Conservation (phyloP, 2,888 invertebrate species). For the Cosmopolites sordidus region DNA sequence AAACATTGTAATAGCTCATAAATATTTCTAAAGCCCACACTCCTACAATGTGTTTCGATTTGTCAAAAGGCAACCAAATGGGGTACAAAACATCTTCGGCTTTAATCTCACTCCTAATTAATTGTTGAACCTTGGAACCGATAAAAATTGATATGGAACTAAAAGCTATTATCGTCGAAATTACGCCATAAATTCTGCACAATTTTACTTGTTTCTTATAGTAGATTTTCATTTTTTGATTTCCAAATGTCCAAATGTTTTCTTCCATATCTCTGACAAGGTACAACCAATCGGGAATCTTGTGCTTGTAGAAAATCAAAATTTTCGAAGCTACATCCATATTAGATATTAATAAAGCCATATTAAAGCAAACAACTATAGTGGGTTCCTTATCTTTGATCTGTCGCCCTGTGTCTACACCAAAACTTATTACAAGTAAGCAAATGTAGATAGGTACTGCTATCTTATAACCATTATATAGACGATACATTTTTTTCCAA, state of each 20-base stretch:
- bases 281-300: background rate
- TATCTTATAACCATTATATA: too few species aligned
- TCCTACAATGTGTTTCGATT: background rate
- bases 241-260: background rate
- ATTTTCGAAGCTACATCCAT: too few species aligned
- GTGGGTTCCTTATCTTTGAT: too few species aligned
- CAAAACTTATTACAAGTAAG: too few species aligned
- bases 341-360: too few species aligned
- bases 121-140: background rate
- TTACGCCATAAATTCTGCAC: background rate
- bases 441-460: too few species aligned
- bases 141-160: background rate
- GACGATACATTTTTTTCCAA: too few species aligned
- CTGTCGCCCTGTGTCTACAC: too few species aligned
- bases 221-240: background rate
- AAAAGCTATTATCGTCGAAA: background rate
- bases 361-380: too few species aligned
- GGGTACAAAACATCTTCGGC: background rate
- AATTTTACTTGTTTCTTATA: background rate
- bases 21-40: background rate
- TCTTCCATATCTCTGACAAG: background rate
- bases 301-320: background rate
- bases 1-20: background rate
- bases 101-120: background rate
- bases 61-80: background rate